Evolutionary conservation across 2,113 vertebrate genomes (phyloP).

Genomic region (Catharus fuscescens): DNA sequence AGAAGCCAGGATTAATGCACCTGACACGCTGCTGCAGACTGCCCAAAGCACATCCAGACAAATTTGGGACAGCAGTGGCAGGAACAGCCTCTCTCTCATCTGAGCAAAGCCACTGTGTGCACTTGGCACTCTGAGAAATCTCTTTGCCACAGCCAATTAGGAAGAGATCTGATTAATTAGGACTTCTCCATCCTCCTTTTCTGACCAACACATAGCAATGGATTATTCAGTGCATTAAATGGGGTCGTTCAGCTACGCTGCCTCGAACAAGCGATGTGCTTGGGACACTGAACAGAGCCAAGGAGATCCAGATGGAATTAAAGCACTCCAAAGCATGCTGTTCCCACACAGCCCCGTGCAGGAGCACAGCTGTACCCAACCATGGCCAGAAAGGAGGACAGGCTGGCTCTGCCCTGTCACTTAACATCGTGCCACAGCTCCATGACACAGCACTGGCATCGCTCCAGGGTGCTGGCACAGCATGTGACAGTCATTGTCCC

Average conservation of each 20-base stretch:
- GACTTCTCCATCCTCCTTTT: constrained; percentile 1
- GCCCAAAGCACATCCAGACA: background rate
- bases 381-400: background rate
- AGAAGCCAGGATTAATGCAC: background rate
- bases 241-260: background rate
- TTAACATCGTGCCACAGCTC: background rate
- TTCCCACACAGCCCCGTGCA: background rate
- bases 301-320: constrained; percentile 37
- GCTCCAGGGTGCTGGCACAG: background rate
- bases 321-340: background rate
- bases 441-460: background rate
- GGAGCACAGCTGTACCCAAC: background rate
- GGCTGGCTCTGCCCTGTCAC: constrained; percentile 9
- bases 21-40: background rate
- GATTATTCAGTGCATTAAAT: background rate
- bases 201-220: background rate
- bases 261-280: too few relatives aligned
- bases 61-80: background rate
- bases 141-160: constrained; percentile 31
- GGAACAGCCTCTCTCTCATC: background rate
- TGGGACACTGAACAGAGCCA: background rate
- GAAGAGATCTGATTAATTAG: constrained; percentile 52
- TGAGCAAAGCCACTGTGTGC: background rate
- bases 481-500: background rate
- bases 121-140: background rate